These are phyloP conservation scores for Rhea americana DNA, from an alignment of 2,113 vertebrate genomes.

Conservation along the genomic window DNA sequence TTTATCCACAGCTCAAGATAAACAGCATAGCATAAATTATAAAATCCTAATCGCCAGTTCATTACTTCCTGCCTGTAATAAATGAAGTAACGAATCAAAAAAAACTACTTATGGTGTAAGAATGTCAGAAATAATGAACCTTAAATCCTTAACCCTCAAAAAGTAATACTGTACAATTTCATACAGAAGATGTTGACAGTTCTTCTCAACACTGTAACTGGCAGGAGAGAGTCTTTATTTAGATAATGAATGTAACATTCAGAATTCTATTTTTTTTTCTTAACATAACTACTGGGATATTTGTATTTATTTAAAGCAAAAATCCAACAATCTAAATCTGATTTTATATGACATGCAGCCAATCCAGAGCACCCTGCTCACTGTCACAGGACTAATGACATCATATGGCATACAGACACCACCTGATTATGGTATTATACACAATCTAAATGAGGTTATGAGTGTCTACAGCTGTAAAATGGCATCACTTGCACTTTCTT, in stretches of 20 bases:
- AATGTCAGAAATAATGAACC: constrained; percentile 12
- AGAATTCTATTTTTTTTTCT: not conserved
- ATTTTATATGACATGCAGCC: not conserved
- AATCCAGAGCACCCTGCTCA: not conserved
- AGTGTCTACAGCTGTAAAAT: not conserved
- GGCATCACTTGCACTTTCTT: not conserved
- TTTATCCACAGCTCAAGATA: not conserved
- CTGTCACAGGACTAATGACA: not conserved
- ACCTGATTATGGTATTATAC: not conserved
- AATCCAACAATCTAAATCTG: not conserved
- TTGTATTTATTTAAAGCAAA: not conserved
- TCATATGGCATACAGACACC: rapidly evolving
- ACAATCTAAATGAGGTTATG: not conserved
- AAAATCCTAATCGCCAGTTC: not conserved
- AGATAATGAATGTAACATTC: not conserved
- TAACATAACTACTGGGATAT: not conserved
- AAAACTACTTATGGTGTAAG: not conserved
- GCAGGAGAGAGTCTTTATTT: not conserved
- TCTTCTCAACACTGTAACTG: not conserved
- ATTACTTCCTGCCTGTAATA: not conserved
- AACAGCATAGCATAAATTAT: not conserved
- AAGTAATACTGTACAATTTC: not conserved
- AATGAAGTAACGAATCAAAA: not conserved
- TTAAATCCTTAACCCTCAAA: not conserved
- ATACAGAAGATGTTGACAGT: not conserved